Base-by-base conservation (phyloP, 2,113 vertebrate genomes). In the Chloropsis hardwickii region DNA sequence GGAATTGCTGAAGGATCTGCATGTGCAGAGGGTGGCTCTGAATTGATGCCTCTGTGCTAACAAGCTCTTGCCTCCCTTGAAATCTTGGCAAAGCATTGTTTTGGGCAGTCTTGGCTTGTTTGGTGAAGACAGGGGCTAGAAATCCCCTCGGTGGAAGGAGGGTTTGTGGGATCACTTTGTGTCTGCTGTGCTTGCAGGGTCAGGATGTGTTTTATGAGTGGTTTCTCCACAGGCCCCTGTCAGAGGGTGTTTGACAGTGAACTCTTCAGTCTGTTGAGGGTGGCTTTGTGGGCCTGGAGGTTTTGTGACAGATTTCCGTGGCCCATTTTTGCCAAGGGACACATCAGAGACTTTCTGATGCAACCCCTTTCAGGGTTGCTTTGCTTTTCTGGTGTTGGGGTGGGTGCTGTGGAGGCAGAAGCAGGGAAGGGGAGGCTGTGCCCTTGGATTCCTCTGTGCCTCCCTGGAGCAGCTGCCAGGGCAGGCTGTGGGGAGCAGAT, bases 401-500 rank as follows among this genome's bases (percentile, higher is more conserved):
- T 45, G 53, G 33, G 28, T 71, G 10, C 80, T 94, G 39, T 8
- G 22, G 12, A 5, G 53, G 81, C 72, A 51, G 81, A 23, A 39
- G 67, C 67, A 33, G 8, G 6, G 35, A 3, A 8, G 48, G 33
- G 37, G 24, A 50, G 35, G 20, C 56, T 27, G 13, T 29, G 40
- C 78, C 62, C 29, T 60, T 76, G 13, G 19, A 5, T 88, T 77
- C 61, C 16, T 94, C 29, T 47, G 19, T 54, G 54, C 23, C 60
- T 70, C 44, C 27, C 25, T 29, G 10, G 42, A 90, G 85, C 91
- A 95, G 90, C 92, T 97, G 94, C 35, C 58, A 33, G 76, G 7
- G 24, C 80, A 77, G 66, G 76, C 90, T 86, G 88, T 27, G n/a
- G 42, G 88, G 40, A 94, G 40, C 86, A 95, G 94, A 60, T 64